A percentile compares a stretch with the other conserved stretches of the same genome.
Evolutionary conservation across 2,797 vertebrate species (phyloP).

Genomic region (Crenichthys baileyi): DNA sequence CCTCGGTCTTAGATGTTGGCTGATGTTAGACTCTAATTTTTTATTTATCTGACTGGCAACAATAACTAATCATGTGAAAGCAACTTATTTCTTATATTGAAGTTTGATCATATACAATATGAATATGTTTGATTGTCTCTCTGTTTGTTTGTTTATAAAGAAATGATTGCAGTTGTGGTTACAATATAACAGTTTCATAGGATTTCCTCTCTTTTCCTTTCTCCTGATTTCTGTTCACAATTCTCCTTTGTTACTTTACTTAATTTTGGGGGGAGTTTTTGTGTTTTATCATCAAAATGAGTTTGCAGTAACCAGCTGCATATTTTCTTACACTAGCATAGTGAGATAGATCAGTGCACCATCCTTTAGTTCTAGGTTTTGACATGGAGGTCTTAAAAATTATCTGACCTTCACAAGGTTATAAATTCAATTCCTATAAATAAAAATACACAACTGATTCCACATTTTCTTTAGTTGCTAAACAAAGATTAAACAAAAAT

Average conservation of each 20-base stretch:
- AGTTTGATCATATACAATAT: background rate
- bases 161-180: background rate
- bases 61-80: slow-evolving; percentile 5
- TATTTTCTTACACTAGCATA: background rate
- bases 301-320: too few relatives aligned
- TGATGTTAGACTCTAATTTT: slow-evolving; percentile 5
- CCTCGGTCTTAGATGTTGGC: slow-evolving; percentile 25
- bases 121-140: background rate
- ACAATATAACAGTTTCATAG: background rate
- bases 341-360: background rate
- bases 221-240: background rate
- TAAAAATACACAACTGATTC: background rate
- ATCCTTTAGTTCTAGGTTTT: background rate
- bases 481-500: background rate
- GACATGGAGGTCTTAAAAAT: background rate
- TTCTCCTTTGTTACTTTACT: background rate
- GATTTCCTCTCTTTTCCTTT: background rate
- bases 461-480: background rate
- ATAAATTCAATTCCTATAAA: background rate
- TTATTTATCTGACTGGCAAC: background rate
- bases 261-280: background rate
- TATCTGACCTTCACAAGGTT: too few relatives aligned
- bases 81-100: background rate
- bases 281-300: background rate
- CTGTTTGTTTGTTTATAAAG: background rate